A percentile compares a stretch with the other conserved stretches of the same genome.
Evolutionary conservation across 2,113 vertebrate genomes (phyloP).

Genomic region (Clarias magur): DNA sequence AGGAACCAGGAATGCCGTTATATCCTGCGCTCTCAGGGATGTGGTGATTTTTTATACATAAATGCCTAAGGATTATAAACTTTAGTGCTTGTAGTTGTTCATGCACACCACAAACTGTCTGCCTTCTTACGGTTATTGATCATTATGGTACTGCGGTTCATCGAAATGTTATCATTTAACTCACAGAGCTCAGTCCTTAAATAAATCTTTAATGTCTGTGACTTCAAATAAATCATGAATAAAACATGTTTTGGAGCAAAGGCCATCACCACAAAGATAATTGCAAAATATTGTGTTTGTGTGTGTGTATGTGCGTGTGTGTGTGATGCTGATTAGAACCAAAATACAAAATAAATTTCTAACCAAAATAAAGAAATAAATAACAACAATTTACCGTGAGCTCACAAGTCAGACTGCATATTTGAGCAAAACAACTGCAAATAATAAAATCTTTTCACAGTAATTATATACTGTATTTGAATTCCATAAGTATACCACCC

Average conservation of each 20-base stretch:
- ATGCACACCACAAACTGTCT: neutral
- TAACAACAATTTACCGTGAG: slow-evolving; percentile 10
- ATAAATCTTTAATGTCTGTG: slow-evolving; percentile 2
- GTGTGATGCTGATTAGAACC: slow-evolving; percentile 31
- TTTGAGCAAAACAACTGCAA: slow-evolving; percentile 42
- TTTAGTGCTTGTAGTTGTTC: neutral
- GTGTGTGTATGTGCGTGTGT: neutral
- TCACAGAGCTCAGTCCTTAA: slow-evolving; percentile 12
- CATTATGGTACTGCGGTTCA: neutral
- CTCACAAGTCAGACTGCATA: slow-evolving; percentile 23
- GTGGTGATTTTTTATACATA: neutral
- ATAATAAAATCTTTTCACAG: slow-evolving; percentile 42
- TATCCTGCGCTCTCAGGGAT: neutral
- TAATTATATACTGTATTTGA: too few species aligned
- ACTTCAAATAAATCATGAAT: slow-evolving; percentile 13
- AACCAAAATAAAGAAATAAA: slow-evolving; percentile 12
- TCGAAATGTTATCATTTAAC: neutral
- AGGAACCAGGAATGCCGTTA: too few species aligned
- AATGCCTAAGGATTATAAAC: neutral
- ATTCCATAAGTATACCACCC: neutral
- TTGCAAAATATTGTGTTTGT: slow-evolving; percentile 14
- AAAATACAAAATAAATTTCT: slow-evolving; percentile 7
- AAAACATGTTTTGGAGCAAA: slow-evolving; percentile 34
- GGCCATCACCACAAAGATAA: slow-evolving; percentile 35
- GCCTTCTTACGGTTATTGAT: neutral